Evolutionary conservation across 2,888 invertebrate genomes (phyloP).

Genomic region (Epiblema foenella): DNA sequence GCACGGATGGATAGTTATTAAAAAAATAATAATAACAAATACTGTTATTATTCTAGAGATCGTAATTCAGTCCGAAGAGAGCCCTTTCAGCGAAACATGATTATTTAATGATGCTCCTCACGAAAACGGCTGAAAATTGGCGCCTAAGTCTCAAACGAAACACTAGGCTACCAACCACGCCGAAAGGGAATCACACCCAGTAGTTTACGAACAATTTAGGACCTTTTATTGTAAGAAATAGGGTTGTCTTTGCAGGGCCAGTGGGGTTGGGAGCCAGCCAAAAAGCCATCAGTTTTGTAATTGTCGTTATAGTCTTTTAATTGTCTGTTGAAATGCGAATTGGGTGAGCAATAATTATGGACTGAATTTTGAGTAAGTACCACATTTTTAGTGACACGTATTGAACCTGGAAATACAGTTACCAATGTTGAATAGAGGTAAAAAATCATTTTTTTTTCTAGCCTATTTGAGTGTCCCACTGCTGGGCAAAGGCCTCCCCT

Average conservation of each 20-base stretch:
- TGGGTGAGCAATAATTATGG: background rate
- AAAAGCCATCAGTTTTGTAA: conserved; percentile 28
- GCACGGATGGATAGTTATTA: too few species aligned
- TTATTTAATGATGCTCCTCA: conserved; percentile 9
- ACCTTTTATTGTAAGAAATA: background rate
- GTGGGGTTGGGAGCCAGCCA: conserved; percentile 16
- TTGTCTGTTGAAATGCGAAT: background rate
- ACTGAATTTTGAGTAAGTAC: background rate
- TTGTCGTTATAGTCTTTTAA: conserved; percentile 7
- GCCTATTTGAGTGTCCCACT: too few species aligned
- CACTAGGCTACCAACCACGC: background rate
- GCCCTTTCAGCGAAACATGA: background rate
- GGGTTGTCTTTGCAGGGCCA: background rate
- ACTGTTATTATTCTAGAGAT: background rate
- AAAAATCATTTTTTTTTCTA: too few species aligned
- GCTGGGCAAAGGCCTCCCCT: too few species aligned
- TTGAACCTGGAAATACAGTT: too few species aligned
- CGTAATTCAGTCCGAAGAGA: conserved; percentile 3
- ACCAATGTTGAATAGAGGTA: too few species aligned
- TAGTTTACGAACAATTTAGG: background rate
- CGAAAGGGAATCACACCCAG: background rate
- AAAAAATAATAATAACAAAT: too few species aligned
- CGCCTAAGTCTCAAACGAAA: background rate
- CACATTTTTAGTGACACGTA: background rate
- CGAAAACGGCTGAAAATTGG: conserved; percentile 1